Percentiles rank a stretch among this genome's conserved stretches.
phyloP scores from a whole-genome alignment of 2,113 vertebrate genomes.

The Microcebus griseorufus region DNA sequence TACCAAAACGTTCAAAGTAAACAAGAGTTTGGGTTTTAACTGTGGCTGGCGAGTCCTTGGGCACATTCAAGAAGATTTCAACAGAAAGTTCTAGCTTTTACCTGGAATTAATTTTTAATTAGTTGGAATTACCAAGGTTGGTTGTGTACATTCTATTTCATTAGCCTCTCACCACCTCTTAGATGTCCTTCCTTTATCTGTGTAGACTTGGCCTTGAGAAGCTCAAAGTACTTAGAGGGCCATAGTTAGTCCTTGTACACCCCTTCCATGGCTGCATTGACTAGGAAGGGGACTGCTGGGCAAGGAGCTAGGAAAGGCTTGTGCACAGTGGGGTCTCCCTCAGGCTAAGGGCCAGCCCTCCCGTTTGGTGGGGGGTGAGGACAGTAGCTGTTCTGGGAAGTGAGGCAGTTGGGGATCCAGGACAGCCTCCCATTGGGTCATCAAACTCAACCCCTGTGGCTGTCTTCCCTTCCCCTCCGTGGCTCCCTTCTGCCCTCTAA shows the following conservation, averaged over 20 bases:
- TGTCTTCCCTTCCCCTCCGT: not conserved
- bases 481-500: not conserved
- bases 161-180: not conserved
- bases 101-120: not conserved
- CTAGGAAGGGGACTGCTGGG: not conserved
- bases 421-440: not conserved
- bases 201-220: not conserved
- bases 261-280: not conserved
- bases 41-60: not conserved
- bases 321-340: not conserved
- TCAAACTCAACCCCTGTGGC: not conserved
- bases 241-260: not conserved
- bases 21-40: not conserved
- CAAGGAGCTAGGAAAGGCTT: not conserved
- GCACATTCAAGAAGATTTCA: not conserved
- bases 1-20: not conserved
- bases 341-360: not conserved
- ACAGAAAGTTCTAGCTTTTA: not conserved
- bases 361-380: too few relatives aligned
- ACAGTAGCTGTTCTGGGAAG: not conserved
- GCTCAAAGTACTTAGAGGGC: not conserved
- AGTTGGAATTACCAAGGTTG: not conserved
- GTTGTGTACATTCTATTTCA: not conserved
- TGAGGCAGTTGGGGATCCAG: not conserved
- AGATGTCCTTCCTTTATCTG: not conserved